phyloP scores from a whole-genome alignment of 1,140 invertebrate species.

The Pseudomyrmex flavicornis region DNA sequence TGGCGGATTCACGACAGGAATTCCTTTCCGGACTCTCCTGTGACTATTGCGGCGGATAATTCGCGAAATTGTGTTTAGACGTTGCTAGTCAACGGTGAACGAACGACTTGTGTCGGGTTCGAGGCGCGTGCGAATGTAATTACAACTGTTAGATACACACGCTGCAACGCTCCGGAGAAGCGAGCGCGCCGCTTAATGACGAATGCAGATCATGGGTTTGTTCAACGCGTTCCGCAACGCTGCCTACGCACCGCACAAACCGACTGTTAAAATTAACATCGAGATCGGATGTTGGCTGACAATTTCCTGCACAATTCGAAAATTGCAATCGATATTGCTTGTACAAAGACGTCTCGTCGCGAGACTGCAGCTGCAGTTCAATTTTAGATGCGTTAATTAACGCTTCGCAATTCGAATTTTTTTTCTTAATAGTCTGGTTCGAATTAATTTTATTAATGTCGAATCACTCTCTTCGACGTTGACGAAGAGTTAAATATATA shows the following conservation, averaged over 20 bases:
- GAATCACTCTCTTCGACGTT: no score
- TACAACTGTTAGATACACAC: constrained; percentile 55
- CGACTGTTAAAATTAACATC: constrained; percentile 36
- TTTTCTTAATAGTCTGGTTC: no score
- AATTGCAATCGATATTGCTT: background rate
- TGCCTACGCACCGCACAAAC: constrained; percentile 33
- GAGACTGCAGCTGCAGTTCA: no score
- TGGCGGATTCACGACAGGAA: constrained; percentile 26
- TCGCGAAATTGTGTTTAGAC: constrained; percentile 56
- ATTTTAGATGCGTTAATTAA: no score
- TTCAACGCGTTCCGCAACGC: constrained; percentile 33
- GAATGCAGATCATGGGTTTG: constrained; percentile 51
- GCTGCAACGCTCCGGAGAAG: constrained; percentile 9
- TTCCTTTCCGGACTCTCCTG: constrained; percentile 19
- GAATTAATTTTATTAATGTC: no score
- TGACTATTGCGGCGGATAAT: constrained; percentile 39
- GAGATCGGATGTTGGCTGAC: constrained; percentile 19
- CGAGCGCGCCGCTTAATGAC: constrained; percentile 28
- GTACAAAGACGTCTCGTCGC: no score
- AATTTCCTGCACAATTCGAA: background rate
- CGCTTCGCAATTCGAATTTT: no score
- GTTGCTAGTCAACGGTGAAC: constrained; percentile 38
- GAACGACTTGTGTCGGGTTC: constrained; percentile 1
- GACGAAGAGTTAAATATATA: no score
- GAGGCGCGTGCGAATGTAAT: constrained; percentile 47